phyloP scores from a whole-genome alignment of 1,140 invertebrate species.

The Cydia fagiglandana region DNA sequence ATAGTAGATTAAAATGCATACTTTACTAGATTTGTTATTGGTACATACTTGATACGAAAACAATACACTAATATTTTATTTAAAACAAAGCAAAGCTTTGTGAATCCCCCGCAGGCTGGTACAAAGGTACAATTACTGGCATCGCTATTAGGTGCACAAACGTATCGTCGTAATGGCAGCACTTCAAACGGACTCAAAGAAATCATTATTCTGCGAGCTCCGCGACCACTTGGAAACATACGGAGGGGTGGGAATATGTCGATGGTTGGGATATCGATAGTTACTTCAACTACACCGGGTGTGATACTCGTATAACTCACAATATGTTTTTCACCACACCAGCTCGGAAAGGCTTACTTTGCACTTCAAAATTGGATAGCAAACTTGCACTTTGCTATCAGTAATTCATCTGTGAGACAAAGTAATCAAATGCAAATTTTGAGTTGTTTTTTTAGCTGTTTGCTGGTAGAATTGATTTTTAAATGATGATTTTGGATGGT shows the following conservation, averaged over 20 bases:
- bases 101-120: conserved; percentile 26
- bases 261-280: conserved; percentile 30
- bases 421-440: too few relatives aligned
- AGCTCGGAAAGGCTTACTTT: too few relatives aligned
- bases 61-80: neutral
- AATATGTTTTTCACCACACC: too few relatives aligned
- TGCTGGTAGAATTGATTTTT: too few relatives aligned
- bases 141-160: conserved; percentile 73
- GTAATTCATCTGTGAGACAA: too few relatives aligned
- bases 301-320: conserved; percentile 7
- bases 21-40: too few relatives aligned
- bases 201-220: conserved; percentile 75
- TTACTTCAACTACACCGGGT: neutral
- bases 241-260: conserved; percentile 34
- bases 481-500: too few relatives aligned
- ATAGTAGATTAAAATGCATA: too few relatives aligned
- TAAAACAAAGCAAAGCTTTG: neutral
- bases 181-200: conserved; percentile 75
- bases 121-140: conserved; percentile 74
- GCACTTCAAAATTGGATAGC: too few relatives aligned
- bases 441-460: too few relatives aligned
- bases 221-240: conserved; percentile 65
- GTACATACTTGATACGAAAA: too few relatives aligned
- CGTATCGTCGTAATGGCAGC: conserved; percentile 72
- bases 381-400: too few relatives aligned